phyloP scores from a whole-genome alignment of 1,140 invertebrate species.

The Ganaspis sp. region DNA sequence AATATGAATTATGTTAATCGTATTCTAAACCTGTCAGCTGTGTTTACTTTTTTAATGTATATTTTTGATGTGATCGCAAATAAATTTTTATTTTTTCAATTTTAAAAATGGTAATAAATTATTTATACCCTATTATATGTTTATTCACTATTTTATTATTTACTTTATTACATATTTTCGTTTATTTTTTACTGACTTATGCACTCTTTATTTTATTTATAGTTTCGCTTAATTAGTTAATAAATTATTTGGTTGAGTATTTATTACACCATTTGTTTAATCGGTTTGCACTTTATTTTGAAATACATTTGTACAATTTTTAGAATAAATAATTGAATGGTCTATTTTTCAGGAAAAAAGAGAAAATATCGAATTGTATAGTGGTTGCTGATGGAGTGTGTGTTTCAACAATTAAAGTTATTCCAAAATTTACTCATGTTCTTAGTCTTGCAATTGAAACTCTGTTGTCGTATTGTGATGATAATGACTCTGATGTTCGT shows the following conservation, averaged over 20 bases:
- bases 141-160: too few species aligned
- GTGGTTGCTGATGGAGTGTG: conserved; percentile 83
- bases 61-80: neutral
- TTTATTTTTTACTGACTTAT: too few species aligned
- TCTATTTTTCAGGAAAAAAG: conserved; percentile 79
- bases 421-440: conserved; percentile 81
- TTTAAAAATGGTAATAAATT: too few species aligned
- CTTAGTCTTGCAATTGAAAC: conserved; percentile 84
- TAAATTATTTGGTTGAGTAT: too few species aligned
- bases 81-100: neutral
- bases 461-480: conserved; percentile 84
- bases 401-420: conserved; percentile 75
- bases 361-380: conserved; percentile 83
- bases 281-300: too few species aligned
- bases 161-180: too few species aligned
- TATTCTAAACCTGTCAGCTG: neutral
- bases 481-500: conserved; percentile 85
- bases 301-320: neutral
- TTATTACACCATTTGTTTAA: too few species aligned
- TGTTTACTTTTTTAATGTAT: neutral
- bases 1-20: conserved; percentile 2
- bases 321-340: neutral
- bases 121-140: too few species aligned
- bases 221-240: too few species aligned
- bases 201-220: too few species aligned